Percentiles rank a stretch among this genome's conserved stretches.
These are phyloP conservation scores for Pilophorus perplexus DNA, from an alignment of 2,888 invertebrate species.

Conservation along the genomic window DNA sequence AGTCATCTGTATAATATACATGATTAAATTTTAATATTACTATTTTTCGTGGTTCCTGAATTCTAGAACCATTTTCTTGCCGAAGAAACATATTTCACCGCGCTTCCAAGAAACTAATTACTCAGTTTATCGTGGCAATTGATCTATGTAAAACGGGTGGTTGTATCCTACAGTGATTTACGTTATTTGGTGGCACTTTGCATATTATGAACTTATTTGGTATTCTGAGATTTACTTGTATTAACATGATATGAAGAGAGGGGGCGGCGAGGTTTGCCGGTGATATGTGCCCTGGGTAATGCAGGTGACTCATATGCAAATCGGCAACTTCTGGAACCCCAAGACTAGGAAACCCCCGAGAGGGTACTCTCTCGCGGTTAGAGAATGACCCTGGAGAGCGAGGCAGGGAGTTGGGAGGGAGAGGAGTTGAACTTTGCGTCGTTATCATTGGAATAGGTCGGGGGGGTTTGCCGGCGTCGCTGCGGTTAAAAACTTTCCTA, in stretches of 20 bases:
- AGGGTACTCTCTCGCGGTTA: background rate
- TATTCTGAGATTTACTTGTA: constrained; percentile 37
- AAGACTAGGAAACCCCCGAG: background rate
- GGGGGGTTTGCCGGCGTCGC: background rate
- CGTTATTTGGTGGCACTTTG: constrained; percentile 7
- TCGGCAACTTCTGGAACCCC: constrained; percentile 28
- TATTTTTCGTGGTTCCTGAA: too few relatives aligned
- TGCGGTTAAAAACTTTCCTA: constrained; percentile 29
- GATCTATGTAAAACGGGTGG: background rate
- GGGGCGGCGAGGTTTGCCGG: constrained; percentile 20
- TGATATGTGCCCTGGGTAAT: constrained; percentile 33
- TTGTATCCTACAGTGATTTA: background rate
- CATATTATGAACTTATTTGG: constrained; percentile 37
- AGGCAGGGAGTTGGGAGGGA: background rate
- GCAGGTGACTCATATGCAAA: constrained; percentile 37
- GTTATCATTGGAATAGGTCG: constrained; percentile 26
- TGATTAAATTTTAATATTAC: too few relatives aligned
- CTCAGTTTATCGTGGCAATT: background rate
- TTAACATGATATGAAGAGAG: constrained; percentile 30
- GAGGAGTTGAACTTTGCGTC: constrained; percentile 23
- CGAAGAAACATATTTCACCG: too few relatives aligned
- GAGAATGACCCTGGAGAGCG: constrained; percentile 11
- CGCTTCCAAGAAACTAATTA: too few relatives aligned
- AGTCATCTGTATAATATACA: too few relatives aligned
- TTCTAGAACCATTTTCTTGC: too few relatives aligned